Evolutionary conservation across 2,797 vertebrate genomes (phyloP), one percentile per base, ranked within the genome.

Genomic region (Enteromius paludinosus): DNA sequence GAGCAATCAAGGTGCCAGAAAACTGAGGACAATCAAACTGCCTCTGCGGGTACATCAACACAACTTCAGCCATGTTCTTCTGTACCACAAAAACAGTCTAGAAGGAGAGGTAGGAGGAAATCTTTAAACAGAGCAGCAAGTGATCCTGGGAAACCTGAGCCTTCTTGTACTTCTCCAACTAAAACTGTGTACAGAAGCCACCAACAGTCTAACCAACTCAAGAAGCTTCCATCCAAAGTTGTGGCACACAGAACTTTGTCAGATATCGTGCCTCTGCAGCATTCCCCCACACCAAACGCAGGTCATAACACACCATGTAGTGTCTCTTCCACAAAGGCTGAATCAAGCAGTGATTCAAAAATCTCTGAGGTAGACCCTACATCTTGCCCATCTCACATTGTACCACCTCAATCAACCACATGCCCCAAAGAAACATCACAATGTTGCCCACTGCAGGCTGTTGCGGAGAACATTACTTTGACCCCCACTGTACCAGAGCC

Each of bases 91-190:
- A 89, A 91, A 78, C 92, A 91, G n/a, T 89, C 87, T 52, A 91
- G 86, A 91, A 91, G 66, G 90, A 90, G 83, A 91, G 93, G 74
- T 84, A 92, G 91, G 83, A 92, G 92, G 82, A 94, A 93, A 83
- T 87, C 90, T 12, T 87, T 94, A 6, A 93, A 87, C 17, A 87
- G 93, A 84, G 90, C 93, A 30, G 89, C 91, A 7, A 95, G 94
- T 69, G 94, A 95, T 87, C 94, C 94, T 18, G 94, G 93, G 62
- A 94, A 93, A 68, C 73, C 70, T 47, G 82, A 86, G 79, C 84
- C 43, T 79, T 80, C 86, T 23, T 79, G 65, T 68, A 87, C 83
- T 3, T 88, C 87, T 28, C 38, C 78, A 25, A 4, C 84, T 79
- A 70, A 56, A 72, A 82, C 84, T 86, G 88, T 87, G 49, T 91